Base-by-base conservation (phyloP, 2,888 invertebrate genomes). In the Heliconius ethilla region DNA sequence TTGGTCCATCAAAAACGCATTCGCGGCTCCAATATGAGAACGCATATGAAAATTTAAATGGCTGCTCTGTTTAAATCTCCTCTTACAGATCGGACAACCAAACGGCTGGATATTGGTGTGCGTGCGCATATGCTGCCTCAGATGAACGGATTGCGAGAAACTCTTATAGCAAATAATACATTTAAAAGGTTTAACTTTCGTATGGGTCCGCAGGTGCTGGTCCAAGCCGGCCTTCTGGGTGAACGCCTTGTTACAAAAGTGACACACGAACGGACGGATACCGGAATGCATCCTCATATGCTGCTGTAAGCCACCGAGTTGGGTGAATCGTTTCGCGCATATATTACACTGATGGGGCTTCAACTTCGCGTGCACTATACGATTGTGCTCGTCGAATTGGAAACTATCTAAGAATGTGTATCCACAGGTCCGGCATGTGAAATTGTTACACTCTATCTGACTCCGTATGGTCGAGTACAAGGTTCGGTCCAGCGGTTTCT, bases 21-120 rank as follows among this genome's bases (percentile, higher is more conserved):
- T 85, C 18, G 82, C 76, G 51, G 89, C 89, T 0, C 86, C 87
- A 1, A 89, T 84, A 81, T 94, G 94, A 4, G 93, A 93, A 1
- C 92, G 88, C 89, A 93, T 90, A 82, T 95, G 94, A 79, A 94
- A 93, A 80, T 94, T 94, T 76, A 94, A 85, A 82, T 94, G 94
- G 81, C 94, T 93, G 78, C 92, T 93, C 84, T 95, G 94, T 76
- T 94, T 94, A 77, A 95, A 95, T 65, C 92, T 86, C 55, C 91
- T 87, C 2, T 89, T 88, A 77, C 94, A 95, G 0, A 91, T 84
- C 0, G 89, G 86, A 81, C 94, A 95, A 82, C 90, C 90, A 81
- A 94, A 95, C 0, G 94, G 94, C 81, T 94, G 94, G 70, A 94
- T 93, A 81, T 94, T 94, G 0, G 94, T 94, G 81, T 95, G 94